Evolutionary conservation across 2,888 invertebrate genomes (phyloP).

Genomic region (Hirtodrosophila duncani): DNA sequence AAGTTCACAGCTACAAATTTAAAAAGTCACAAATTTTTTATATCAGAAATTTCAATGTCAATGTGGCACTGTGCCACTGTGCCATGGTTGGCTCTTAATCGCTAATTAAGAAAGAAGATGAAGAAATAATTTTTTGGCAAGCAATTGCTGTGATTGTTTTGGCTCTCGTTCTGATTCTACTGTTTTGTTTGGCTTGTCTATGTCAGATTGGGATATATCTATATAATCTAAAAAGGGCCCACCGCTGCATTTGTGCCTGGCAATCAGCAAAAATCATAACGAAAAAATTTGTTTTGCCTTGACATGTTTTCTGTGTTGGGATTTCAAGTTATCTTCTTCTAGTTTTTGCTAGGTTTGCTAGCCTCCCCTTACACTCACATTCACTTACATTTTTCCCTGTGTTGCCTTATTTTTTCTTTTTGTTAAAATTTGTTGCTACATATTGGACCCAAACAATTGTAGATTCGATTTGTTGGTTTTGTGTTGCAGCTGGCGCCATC

Average conservation of each 20-base stretch:
- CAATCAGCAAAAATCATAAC: conserved; percentile 64
- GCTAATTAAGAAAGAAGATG: too few species aligned
- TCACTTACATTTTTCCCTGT: conserved; percentile 8
- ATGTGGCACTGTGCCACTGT: conserved; percentile 25
- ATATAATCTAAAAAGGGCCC: background rate
- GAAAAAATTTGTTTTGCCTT: conserved; percentile 48
- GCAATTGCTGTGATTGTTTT: conserved; percentile 28
- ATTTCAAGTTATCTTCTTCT: conserved; percentile 13
- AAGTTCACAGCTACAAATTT: too few species aligned
- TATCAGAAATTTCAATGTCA: too few species aligned
- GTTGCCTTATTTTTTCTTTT: conserved; percentile 17
- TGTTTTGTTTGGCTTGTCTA: too few species aligned
- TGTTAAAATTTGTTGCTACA: conserved; percentile 28
- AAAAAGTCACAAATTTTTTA: too few species aligned
- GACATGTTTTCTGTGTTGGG: conserved; percentile 40
- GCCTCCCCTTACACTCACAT: conserved; percentile 1
- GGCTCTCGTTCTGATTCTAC: conserved; percentile 12
- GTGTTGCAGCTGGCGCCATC: conserved; percentile 54
- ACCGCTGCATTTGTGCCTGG: conserved; percentile 55
- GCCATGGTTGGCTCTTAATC: too few species aligned
- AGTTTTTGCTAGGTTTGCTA: too few species aligned
- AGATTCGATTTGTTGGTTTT: conserved; percentile 33
- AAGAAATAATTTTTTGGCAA: conserved; percentile 42
- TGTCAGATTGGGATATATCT: too few species aligned
- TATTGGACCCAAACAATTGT: too few species aligned